Conservation (phyloP, 2,888 invertebrate species). For the Galeruca laticollis region DNA sequence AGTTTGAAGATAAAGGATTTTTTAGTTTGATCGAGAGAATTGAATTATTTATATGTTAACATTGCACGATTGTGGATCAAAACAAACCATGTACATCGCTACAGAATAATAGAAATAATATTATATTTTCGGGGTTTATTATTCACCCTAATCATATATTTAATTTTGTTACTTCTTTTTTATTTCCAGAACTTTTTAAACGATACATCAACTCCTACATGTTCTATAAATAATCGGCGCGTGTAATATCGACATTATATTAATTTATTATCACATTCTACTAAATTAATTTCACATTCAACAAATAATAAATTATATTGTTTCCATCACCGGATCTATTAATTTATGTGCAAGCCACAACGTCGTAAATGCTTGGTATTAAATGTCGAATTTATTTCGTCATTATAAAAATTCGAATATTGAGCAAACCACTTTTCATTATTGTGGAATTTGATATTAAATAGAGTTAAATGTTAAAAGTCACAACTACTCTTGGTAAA, state of each 20-base stretch:
- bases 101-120: too few species aligned
- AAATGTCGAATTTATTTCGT: conserved; percentile 24
- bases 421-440: conserved; percentile 1
- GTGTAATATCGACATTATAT: too few species aligned
- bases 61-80: neutral
- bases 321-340: neutral
- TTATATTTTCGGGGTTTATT: too few species aligned
- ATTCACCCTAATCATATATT: too few species aligned
- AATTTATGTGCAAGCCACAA: neutral
- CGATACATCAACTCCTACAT: too few species aligned
- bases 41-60: neutral
- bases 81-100: too few species aligned
- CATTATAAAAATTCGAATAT: conserved; percentile 14
- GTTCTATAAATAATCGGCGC: too few species aligned
- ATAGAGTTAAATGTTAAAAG: conserved; percentile 14
- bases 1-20: neutral
- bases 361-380: neutral
- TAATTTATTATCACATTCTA: too few species aligned
- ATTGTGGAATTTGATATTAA: conserved; percentile 16
- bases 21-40: neutral
- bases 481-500: neutral
- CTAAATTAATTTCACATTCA: too few species aligned
- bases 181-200: too few species aligned
- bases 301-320: conserved; percentile 8
- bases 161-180: too few species aligned